These are phyloP conservation scores for Cenopis cana DNA, from an alignment of 2,888 invertebrate species.

Conservation along the genomic window DNA sequence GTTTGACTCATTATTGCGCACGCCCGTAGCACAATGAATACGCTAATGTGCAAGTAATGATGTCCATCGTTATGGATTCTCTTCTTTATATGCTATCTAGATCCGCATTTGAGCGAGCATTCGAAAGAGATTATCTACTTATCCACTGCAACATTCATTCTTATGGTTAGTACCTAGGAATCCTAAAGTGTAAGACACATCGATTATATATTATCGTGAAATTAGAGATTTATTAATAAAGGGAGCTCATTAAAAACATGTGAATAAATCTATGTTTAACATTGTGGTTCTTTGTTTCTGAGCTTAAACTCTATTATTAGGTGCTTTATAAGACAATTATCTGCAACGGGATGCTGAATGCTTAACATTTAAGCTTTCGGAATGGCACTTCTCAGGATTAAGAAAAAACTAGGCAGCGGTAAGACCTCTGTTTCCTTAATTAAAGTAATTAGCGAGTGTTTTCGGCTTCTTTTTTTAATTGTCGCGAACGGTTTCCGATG, in stretches of 20 bases:
- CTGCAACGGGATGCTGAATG: conserved; percentile 42
- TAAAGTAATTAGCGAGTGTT: conserved; percentile 80
- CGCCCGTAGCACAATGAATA: conserved; percentile 49
- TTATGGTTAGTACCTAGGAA: too few relatives aligned
- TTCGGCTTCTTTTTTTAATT: conserved; percentile 69
- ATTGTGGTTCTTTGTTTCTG: neutral
- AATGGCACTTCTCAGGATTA: conserved; percentile 63
- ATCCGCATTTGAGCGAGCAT: conserved; percentile 21
- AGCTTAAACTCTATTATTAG: neutral
- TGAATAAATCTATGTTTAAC: neutral
- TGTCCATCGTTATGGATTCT: conserved; percentile 40
- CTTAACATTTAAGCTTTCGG: conserved; percentile 65
- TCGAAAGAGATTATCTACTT: conserved; percentile 15
- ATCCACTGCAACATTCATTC: neutral
- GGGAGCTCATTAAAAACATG: too few relatives aligned
- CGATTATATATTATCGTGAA: too few relatives aligned
- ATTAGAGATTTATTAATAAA: too few relatives aligned
- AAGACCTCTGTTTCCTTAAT: conserved; percentile 81
- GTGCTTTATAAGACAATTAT: conserved; percentile 26
- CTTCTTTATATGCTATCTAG: conserved; percentile 29
- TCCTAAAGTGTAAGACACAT: too few relatives aligned
- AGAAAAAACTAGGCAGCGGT: conserved; percentile 58
- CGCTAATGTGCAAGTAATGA: conserved; percentile 43
- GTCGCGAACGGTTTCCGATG: conserved; percentile 71
- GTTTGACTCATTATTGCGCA: conserved; percentile 71